Base-by-base conservation (phyloP, 2,113 vertebrate genomes). In the Balaeniceps rex region DNA sequence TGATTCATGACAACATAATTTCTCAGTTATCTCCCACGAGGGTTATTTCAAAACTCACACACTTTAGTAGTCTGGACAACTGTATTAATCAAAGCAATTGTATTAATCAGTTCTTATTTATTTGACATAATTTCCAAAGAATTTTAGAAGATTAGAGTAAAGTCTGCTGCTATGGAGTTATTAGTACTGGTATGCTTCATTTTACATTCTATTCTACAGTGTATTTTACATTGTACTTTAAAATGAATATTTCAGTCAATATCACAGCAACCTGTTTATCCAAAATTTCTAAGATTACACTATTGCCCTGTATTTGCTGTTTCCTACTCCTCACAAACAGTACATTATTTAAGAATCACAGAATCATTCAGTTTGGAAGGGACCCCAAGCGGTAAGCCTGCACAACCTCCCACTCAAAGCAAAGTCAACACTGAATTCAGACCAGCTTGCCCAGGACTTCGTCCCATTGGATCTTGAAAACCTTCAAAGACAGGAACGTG, bases 91-190 rank as follows among this genome's bases (percentile, higher is more conserved):
- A 84, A 36, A 89, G 87, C 60, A 82, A 82, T 14, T 58, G 25
- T 28, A 90, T 83, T 79, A 91, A 94, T 87, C 51, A 34, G 51
- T 46, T 91, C 42, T 83, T 75, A 95, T 86, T 96, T 94, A 49
- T 72, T 38, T 74, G 49, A 81, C 44, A 60, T 58, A 19, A 28
- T 88, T 70, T 80, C 54, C 54, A 70, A 70, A 88, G 28, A 88
- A 49, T 63, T 95, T 80, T 57, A 51, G 71, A 65, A 86, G 66
- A 83, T 40, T 72, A 1, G 1, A 65, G 6, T 61, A 61, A 89
- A 81, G 57, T 49, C 36, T 65, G 68, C 82, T 57, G n/a, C n/a
- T 88, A 11, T 5, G 29, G n/a, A 55, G 28, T 70, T 77, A 63
- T 19, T 52, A 69, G 10, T 22, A 40, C 28, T 34, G 47, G 26